Evolutionary conservation across 2,113 vertebrate species (phyloP).

Genomic region (Urocitellus parryii): DNA sequence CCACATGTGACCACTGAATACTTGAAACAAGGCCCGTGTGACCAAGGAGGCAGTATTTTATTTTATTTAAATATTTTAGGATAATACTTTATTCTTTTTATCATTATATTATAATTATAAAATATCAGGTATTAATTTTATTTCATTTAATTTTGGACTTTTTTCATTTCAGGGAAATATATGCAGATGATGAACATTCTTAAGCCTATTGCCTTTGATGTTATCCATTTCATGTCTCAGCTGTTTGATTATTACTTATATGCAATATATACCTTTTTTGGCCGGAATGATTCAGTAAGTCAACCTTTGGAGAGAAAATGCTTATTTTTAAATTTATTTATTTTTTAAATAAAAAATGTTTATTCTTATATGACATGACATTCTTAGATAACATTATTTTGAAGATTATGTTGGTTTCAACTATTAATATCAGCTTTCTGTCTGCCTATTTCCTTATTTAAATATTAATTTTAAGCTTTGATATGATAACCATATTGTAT

Average conservation of each 20-base stretch:
- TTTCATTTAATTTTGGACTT: not conserved
- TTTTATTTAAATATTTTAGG: not conserved
- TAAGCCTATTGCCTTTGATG: slow-evolving; percentile 98
- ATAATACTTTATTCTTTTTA: not conserved
- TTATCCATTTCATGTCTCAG: slow-evolving; percentile 99
- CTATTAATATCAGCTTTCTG: not conserved
- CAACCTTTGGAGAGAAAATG: not conserved
- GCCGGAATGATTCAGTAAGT: slow-evolving; percentile 97
- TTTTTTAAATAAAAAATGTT: slow-evolving; percentile 13
- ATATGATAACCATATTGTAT: slow-evolving; percentile 30
- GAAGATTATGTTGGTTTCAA: not conserved
- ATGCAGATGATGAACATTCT: slow-evolving; percentile 99
- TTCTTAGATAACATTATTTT: slow-evolving; percentile 22
- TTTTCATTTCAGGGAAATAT: slow-evolving; percentile 93
- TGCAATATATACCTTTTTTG: slow-evolving; percentile 98
- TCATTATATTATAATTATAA: not conserved
- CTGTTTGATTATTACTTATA: slow-evolving; percentile 99
- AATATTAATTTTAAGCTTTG: slow-evolving; percentile 57
- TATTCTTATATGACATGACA: not conserved
- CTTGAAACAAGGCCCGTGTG: not conserved
- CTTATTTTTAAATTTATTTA: slow-evolving; percentile 45
- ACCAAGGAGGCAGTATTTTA: not conserved
- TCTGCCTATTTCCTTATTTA: not conserved
- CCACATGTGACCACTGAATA: not conserved
- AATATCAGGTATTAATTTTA: slow-evolving; percentile 13